phyloP scores from a whole-genome alignment of 2,888 invertebrate species.

The Yponomeuta sedellus region DNA sequence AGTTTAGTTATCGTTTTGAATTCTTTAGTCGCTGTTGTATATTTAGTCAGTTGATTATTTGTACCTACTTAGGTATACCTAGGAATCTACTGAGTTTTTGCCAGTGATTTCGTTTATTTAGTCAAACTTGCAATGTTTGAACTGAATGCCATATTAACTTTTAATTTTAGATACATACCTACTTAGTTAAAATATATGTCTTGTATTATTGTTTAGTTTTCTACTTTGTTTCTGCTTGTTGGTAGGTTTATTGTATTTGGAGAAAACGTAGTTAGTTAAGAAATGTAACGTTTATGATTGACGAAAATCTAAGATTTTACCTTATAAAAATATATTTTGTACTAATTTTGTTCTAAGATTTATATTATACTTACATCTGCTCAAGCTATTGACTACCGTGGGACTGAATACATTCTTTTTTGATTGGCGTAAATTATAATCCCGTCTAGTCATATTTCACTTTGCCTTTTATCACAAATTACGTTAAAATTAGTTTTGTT shows the following conservation, averaged over 20 bases:
- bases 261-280: conserved; percentile 53
- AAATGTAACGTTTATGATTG: conserved; percentile 52
- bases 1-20: not conserved
- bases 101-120: not conserved
- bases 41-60: conserved; percentile 28
- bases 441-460: conserved; percentile 45
- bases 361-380: conserved; percentile 62
- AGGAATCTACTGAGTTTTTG: not conserved
- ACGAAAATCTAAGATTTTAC: conserved; percentile 49
- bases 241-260: conserved; percentile 5
- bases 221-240: conserved; percentile 35
- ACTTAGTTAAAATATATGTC: not conserved
- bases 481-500: conserved; percentile 23
- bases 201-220: conserved; percentile 15
- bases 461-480: conserved; percentile 29
- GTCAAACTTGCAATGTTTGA: not conserved
- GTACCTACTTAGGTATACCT: not conserved
- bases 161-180: not conserved
- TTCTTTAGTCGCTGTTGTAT: conserved; percentile 68
- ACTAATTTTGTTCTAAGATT: conserved; percentile 68
- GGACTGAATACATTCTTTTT: conserved; percentile 40
- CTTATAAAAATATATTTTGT: conserved; percentile 64
- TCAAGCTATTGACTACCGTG: conserved; percentile 69
- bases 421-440: conserved; percentile 17
- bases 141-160: conserved; percentile 12